These are phyloP conservation scores for Prionace glauca DNA, from an alignment of 2,797 vertebrate species.

Conservation along the genomic window DNA sequence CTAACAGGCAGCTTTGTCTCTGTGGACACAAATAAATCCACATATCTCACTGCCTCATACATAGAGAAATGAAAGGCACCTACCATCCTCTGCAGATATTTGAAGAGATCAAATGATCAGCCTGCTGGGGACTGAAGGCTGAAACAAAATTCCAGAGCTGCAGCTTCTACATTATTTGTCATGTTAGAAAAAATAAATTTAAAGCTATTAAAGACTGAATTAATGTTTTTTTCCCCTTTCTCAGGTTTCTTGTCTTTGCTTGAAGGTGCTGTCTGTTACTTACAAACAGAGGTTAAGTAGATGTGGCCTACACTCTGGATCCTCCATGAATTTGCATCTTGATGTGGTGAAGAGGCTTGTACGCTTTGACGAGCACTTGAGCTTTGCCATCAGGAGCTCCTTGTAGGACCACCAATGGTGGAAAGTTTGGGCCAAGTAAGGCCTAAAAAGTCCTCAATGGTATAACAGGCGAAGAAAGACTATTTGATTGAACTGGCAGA, in stretches of 20 bases:
- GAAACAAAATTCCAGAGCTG: background rate
- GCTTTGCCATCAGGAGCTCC: no score
- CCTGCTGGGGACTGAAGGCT: background rate
- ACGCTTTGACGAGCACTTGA: no score
- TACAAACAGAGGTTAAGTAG: background rate
- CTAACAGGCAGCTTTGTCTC: background rate
- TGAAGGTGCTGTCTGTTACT: background rate
- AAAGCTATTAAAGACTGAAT: background rate
- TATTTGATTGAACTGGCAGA: no score
- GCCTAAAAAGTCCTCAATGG: no score
- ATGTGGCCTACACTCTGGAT: background rate
- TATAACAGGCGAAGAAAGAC: no score
- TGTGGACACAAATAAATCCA: background rate
- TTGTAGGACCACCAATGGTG: no score
- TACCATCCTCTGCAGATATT: background rate
- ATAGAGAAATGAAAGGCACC: background rate
- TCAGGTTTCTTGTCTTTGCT: background rate
- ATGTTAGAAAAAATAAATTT: background rate
- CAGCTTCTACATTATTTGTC: background rate
- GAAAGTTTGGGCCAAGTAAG: no score
- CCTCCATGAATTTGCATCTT: background rate
- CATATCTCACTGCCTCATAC: background rate
- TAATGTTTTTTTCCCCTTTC: background rate
- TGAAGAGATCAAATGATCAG: slow-evolving; percentile 1
- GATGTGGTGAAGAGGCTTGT: no score